These are phyloP conservation scores for Girardinichthys multiradiatus DNA, from an alignment of 2,113 vertebrate species.

Conservation along the genomic window DNA sequence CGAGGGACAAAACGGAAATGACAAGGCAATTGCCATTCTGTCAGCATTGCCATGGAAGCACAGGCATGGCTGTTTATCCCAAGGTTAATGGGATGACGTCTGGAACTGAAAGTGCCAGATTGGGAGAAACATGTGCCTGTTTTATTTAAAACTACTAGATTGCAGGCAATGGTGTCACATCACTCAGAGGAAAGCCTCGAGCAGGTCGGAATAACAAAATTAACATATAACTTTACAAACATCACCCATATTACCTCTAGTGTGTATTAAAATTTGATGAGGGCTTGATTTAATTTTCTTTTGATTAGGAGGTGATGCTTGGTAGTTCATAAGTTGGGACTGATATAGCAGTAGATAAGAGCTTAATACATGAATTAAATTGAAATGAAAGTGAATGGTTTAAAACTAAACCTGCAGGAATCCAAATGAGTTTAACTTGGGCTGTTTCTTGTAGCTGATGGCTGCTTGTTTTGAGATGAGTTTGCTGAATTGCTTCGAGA, in stretches of 20 bases:
- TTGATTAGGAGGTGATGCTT: not conserved
- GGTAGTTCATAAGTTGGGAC: not conserved
- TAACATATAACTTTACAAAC: conserved; percentile 8
- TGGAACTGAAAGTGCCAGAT: conserved; percentile 77
- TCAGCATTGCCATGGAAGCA: conserved; percentile 79
- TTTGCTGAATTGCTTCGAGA: not conserved
- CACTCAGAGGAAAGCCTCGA: conserved; percentile 40
- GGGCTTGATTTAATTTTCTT: conserved; percentile 3
- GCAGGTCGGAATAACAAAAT: conserved; percentile 41
- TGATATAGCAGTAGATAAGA: not conserved
- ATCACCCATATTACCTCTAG: not conserved
- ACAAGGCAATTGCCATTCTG: conserved; percentile 83
- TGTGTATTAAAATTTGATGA: conserved; percentile 2
- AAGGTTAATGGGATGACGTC: conserved; percentile 84
- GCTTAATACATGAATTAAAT: not conserved
- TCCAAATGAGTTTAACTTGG: conserved; percentile 2
- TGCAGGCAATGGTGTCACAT: conserved; percentile 57
- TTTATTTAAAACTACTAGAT: conserved; percentile 75
- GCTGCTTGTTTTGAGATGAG: not conserved
- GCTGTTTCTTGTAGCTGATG: conserved; percentile 5
- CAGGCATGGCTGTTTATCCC: conserved; percentile 78
- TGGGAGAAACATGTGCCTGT: conserved; percentile 80
- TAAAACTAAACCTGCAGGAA: conserved; percentile 9
- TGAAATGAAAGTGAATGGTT: not conserved
- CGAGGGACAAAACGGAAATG: conserved; percentile 82